A percentile compares a stretch with the other conserved stretches of the same genome.
Evolutionary conservation across 2,797 vertebrate genomes (phyloP).

Genomic region (Anguilla pacifica): DNA sequence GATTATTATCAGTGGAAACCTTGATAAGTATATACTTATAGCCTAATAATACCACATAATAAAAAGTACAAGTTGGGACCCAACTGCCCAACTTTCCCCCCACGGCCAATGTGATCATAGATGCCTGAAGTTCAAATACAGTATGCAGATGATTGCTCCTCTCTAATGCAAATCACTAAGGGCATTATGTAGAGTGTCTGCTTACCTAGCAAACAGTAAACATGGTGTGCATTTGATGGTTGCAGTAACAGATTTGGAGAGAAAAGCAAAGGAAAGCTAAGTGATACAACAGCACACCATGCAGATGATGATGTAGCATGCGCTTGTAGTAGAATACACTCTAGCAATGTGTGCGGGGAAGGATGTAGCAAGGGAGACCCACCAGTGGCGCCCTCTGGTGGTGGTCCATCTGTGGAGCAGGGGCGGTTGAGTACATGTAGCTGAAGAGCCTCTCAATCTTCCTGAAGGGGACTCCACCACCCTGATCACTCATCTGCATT

Average conservation of each 20-base stretch:
- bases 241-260: background rate
- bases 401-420: constrained; percentile 79
- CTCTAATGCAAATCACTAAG: background rate
- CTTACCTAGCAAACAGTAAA: background rate
- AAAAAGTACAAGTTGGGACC: no score
- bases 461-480: constrained; percentile 86
- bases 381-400: constrained; percentile 81
- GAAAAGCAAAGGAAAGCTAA: background rate
- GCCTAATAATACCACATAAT: background rate
- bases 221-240: no score
- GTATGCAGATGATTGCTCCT: background rate
- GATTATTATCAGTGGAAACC: background rate
- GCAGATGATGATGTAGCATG: no score
- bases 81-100: no score
- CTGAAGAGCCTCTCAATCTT: constrained; percentile 92
- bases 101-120: no score
- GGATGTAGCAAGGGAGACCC: constrained; percentile 29
- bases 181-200: background rate
- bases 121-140: background rate
- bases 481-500: constrained; percentile 86
- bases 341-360: background rate
- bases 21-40: background rate
- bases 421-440: constrained; percentile 94
- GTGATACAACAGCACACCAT: background rate
- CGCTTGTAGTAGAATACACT: no score